Evolutionary conservation across 2,113 vertebrate species (phyloP), one percentile per base, ranked within the genome.

Genomic region (Anhinga anhinga): DNA sequence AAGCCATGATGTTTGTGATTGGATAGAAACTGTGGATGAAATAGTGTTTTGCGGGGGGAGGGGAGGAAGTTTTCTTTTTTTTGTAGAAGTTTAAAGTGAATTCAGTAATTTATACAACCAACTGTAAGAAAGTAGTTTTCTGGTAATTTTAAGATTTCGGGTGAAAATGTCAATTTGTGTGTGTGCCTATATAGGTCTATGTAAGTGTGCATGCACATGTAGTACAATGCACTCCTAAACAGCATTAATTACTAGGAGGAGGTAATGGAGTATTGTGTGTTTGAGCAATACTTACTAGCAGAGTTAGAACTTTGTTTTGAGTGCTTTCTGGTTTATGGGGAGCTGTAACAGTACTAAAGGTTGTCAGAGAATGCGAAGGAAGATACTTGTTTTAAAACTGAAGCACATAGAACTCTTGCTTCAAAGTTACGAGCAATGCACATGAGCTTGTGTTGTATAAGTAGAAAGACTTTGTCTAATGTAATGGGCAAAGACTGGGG

Each of bases 151-250:
- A 81, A 74, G 50, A 47, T 67, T 74, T 56, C 7, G 10, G 10
- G 29, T 38, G 34, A 70, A 73, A 81, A 61, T 65, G 10, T 15
- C 34, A 9, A 6, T 55, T 63, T 82, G 5, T 55, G 13, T 29
- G 7, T 45, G 15, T 27, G 21, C 0, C 0, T 52, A 14, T 23
- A 15, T 23, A 53, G 42, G 26, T 59, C 11, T 63, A 0, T 11
- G 5, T 11, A 71, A n/a, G 10, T 36, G 29, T 69, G 29, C 40
- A 5, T 0, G 1, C 15, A 44, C 3, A 26, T 13, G 2, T 11
- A 22, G 13, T 40, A 45, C 21, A 36, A 1, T 21, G 42, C 23
- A 16, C 17, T 10, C 23, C 15, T 45, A 25, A 83, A 49, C 14
- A 47, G 30, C 10, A 12, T 25, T 56, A 47, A 49, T 70, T 58